phyloP scores from a whole-genome alignment of 2,797 vertebrate genomes.

The Passerculus sandwichensis region DNA sequence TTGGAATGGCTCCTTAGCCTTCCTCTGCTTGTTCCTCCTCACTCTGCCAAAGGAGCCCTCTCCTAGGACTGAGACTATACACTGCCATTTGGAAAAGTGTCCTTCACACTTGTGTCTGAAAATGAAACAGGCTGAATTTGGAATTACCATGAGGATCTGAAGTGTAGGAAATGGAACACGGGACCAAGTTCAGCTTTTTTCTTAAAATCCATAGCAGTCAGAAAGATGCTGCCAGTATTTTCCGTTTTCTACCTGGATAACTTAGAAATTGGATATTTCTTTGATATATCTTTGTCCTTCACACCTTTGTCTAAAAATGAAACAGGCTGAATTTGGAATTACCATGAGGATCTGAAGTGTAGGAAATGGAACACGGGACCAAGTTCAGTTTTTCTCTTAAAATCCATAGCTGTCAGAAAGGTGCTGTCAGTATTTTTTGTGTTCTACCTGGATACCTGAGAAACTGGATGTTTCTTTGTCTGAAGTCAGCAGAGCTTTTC shows the following conservation, averaged over 20 bases:
- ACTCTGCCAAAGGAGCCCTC: neutral
- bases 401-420: neutral
- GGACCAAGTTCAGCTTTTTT: neutral
- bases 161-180: neutral
- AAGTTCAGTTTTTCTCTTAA: neutral
- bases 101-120: neutral
- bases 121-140: neutral
- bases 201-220: neutral
- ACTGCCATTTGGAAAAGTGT: neutral
- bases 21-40: neutral
- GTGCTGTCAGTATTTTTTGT: neutral
- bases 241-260: neutral
- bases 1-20: neutral
- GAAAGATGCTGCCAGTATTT: rapidly evolving
- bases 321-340: neutral
- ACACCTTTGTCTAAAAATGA: neutral
- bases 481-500: neutral
- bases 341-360: rapidly evolving
- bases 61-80: neutral
- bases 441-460: neutral
- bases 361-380: neutral
- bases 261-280: rapidly evolving
- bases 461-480: neutral
- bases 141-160: neutral
- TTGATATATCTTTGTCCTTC: neutral